Conservation (phyloP, 2,113 vertebrate genomes). For the Dendrocopos noguchii region DNA sequence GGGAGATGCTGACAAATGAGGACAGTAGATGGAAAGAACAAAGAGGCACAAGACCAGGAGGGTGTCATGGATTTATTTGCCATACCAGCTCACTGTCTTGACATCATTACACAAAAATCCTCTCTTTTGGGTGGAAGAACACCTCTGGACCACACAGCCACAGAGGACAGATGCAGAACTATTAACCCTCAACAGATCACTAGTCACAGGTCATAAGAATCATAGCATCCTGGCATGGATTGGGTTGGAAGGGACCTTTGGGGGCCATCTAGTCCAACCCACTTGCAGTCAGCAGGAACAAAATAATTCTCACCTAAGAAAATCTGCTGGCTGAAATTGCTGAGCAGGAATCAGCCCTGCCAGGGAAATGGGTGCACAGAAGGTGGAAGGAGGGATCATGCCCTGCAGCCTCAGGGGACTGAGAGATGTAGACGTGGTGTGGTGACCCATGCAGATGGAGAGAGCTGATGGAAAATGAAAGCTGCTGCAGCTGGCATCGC, state of each 20-base stretch:
- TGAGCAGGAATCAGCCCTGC: not conserved
- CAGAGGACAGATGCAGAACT: not conserved
- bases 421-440: fast-evolving
- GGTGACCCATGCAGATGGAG: not conserved
- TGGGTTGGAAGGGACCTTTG: too few relatives aligned
- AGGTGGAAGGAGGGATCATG: not conserved
- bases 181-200: not conserved
- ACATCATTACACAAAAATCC: not conserved
- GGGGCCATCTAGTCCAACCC: too few relatives aligned
- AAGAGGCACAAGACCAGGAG: not conserved
- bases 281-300: not conserved
- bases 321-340: not conserved
- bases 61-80: not conserved
- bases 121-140: not conserved
- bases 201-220: not conserved
- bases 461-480: not conserved
- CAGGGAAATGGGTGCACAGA: not conserved
- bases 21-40: not conserved
- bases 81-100: not conserved
- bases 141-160: not conserved
- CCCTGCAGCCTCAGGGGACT: not conserved
- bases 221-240: too few relatives aligned
- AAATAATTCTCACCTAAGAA: not conserved
- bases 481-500: not conserved
- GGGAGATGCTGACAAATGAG: fast-evolving